Percentiles rank a stretch among this genome's conserved stretches.
These are phyloP conservation scores for Enhydra lutris DNA, from an alignment of 2,113 vertebrate species.

Conservation along the genomic window DNA sequence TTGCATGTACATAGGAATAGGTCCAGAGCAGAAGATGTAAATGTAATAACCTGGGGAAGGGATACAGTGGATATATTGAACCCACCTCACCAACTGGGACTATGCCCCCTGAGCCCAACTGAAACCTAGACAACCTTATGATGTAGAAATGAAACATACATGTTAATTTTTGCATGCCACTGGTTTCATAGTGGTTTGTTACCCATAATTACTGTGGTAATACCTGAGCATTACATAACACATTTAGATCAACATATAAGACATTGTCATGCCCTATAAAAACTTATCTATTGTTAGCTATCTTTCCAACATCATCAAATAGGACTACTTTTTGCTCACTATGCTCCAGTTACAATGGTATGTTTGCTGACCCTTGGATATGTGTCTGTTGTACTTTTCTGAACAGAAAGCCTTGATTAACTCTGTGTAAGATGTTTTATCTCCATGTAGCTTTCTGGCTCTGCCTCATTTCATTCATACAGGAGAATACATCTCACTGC, in stretches of 20 bases:
- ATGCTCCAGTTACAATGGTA: no score
- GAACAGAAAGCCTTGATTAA: neutral
- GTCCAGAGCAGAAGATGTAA: neutral
- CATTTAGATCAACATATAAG: neutral
- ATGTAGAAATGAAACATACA: neutral
- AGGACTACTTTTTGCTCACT: neutral
- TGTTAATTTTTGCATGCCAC: neutral
- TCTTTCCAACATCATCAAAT: neutral
- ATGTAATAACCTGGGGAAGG: neutral
- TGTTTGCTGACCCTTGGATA: neutral
- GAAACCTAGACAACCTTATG: neutral
- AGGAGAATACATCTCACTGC: neutral
- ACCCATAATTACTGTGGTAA: neutral
- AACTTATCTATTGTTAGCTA: neutral
- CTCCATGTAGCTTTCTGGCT: neutral
- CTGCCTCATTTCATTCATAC: neutral
- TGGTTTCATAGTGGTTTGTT: neutral
- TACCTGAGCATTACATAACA: neutral
- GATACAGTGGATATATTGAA: neutral
- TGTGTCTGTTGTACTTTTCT: neutral
- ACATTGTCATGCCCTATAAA: neutral
- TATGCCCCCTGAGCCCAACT: fast-evolving
- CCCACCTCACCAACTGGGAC: neutral
- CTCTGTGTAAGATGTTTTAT: neutral
- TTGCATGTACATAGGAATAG: neutral